phyloP scores from a whole-genome alignment of 2,888 invertebrate genomes.

The Megamerina dolium region DNA sequence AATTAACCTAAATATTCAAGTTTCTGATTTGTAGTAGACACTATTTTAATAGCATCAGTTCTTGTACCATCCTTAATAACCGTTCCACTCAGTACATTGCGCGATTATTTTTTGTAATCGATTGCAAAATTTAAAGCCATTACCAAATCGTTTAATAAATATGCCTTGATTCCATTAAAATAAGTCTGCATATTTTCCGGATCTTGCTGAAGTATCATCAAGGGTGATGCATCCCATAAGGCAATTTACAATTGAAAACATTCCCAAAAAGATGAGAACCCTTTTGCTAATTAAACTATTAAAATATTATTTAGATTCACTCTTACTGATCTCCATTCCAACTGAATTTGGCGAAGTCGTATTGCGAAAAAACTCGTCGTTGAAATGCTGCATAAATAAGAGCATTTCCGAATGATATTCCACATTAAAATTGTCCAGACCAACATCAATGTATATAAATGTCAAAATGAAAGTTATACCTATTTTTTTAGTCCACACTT shows the following conservation, averaged over 20 bases:
- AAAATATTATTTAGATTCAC: conserved; percentile 9
- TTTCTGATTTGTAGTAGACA: neutral
- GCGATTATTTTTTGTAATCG: conserved; percentile 17
- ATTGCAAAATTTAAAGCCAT: conserved; percentile 11
- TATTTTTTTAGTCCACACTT: no score
- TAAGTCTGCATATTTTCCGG: no score
- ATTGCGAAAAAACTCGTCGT: conserved; percentile 7
- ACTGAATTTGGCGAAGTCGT: conserved; percentile 4
- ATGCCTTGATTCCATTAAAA: conserved; percentile 17
- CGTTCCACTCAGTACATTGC: conserved; percentile 23
- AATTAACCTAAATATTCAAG: neutral
- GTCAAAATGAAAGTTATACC: no score
- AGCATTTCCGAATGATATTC: no score
- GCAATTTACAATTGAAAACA: no score
- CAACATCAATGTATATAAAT: no score
- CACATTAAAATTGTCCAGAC: no score
- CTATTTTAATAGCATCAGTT: conserved; percentile 22
- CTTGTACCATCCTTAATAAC: conserved; percentile 12
- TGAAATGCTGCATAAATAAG: no score
- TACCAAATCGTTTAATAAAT: conserved; percentile 11
- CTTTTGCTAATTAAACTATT: conserved; percentile 12
- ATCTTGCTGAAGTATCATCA: no score
- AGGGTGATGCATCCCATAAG: no score
- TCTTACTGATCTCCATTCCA: conserved; percentile 1
- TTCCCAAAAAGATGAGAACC: no score